These are phyloP conservation scores for Trichechus manatus DNA, from an alignment of 2,113 vertebrate genomes.

Conservation along the genomic window DNA sequence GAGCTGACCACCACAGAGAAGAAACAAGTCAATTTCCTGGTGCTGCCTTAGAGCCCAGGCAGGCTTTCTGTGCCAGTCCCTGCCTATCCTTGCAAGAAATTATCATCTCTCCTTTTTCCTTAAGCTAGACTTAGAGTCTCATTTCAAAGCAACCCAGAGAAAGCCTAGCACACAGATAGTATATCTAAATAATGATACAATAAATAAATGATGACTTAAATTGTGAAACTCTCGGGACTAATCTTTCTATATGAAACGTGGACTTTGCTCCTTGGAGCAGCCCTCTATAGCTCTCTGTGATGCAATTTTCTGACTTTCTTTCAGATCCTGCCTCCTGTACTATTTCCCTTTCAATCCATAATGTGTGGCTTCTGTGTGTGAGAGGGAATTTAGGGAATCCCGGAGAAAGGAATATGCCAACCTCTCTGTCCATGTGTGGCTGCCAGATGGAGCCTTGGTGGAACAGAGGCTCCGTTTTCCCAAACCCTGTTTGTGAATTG, in stretches of 20 bases:
- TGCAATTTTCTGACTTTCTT: neutral
- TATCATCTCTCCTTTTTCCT: neutral
- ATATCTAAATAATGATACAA: neutral
- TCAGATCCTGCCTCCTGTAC: neutral
- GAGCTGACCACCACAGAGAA: neutral
- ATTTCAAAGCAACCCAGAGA: neutral
- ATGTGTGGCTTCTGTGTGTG: neutral
- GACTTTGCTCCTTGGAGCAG: neutral
- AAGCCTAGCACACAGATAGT: neutral
- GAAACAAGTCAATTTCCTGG: neutral
- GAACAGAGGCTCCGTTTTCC: neutral
- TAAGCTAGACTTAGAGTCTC: neutral
- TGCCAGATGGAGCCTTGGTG: neutral
- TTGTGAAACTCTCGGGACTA: neutral
- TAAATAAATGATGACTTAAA: neutral
- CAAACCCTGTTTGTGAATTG: neutral
- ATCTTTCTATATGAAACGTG: neutral
- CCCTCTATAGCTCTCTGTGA: neutral
- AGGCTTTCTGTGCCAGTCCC: rapidly evolving
- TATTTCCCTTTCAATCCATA: neutral
- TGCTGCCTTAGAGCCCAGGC: neutral
- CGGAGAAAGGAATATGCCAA: neutral
- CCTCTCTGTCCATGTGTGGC: neutral
- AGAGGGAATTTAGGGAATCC: neutral
- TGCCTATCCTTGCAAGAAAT: neutral